A percentile compares a stretch with the other conserved stretches of the same genome.
phyloP scores from a whole-genome alignment of 2,888 invertebrate species.

The Schizotus pectinicornis region DNA sequence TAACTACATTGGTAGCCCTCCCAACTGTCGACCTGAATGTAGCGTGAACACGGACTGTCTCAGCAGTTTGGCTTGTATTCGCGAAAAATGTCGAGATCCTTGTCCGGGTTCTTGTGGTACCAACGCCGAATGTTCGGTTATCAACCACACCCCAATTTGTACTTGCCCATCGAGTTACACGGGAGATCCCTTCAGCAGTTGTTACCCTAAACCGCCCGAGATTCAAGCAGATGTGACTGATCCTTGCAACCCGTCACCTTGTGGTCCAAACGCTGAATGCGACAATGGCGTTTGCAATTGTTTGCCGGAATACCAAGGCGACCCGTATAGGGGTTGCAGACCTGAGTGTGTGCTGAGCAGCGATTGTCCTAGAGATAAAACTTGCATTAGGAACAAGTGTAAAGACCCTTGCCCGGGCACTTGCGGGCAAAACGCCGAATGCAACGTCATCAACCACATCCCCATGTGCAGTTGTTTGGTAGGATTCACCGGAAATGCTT shows the following conservation, averaged over 20 bases:
- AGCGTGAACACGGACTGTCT: constrained; percentile 73
- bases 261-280: constrained; percentile 78
- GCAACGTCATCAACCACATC: constrained; percentile 77
- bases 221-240: too few species aligned
- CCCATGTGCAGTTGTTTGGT: constrained; percentile 77
- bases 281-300: constrained; percentile 74
- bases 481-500: constrained; percentile 78
- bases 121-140: constrained; percentile 73
- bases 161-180: constrained; percentile 67
- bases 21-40: constrained; percentile 75
- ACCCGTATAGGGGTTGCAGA: constrained; percentile 78
- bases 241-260: constrained; percentile 64
- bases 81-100: constrained; percentile 75
- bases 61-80: constrained; percentile 71
- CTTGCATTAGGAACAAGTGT: constrained; percentile 78
- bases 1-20: constrained; percentile 72
- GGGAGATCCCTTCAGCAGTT: constrained; percentile 74
- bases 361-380: constrained; percentile 73
- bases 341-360: constrained; percentile 81
- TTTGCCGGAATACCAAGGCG: constrained; percentile 74
- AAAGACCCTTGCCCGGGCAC: constrained; percentile 79
- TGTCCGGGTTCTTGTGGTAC: constrained; percentile 76
- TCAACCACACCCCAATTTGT: constrained; percentile 78
- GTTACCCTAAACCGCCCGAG: constrained; percentile 31
- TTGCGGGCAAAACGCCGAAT: constrained; percentile 77